Evolutionary conservation across 1,140 invertebrate species (phyloP).

Genomic region (Temnothorax curvispinosus): DNA sequence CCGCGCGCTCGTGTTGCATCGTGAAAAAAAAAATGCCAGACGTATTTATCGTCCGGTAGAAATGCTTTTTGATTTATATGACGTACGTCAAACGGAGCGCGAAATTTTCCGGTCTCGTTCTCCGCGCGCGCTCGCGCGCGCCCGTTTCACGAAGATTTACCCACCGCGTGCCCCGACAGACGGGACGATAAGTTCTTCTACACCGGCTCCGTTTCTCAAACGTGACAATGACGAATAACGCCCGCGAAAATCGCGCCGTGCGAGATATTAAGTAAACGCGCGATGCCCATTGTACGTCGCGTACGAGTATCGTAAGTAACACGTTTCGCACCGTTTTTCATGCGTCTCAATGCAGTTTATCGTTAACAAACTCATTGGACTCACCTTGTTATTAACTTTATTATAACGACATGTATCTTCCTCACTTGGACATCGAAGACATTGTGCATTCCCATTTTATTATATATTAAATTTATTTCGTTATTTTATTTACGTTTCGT

Average conservation of each 20-base stretch:
- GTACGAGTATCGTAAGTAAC: not conserved
- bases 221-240: slow-evolving; percentile 53
- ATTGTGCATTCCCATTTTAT: not conserved
- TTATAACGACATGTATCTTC: not conserved
- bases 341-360: not conserved
- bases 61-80: slow-evolving; percentile 48
- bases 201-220: slow-evolving; percentile 26
- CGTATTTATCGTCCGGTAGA: slow-evolving; percentile 40
- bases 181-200: slow-evolving; percentile 54
- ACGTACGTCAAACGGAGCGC: slow-evolving; percentile 25
- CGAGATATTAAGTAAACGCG: slow-evolving; percentile 35
- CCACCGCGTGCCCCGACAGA: slow-evolving; percentile 49
- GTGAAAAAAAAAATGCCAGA: not conserved
- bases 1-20: not conserved
- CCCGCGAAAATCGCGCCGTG: slow-evolving; percentile 14
- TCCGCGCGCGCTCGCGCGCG: not conserved
- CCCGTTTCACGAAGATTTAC: slow-evolving; percentile 47
- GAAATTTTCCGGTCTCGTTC: slow-evolving; percentile 9
- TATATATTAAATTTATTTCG: not conserved
- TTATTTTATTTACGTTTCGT: not conserved
- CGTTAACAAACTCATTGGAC: not conserved
- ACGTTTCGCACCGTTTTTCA: too few relatives aligned
- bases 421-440: too few relatives aligned
- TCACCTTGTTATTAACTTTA: not conserved
- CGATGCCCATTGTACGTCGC: slow-evolving; percentile 12